Evolutionary conservation across 2,797 vertebrate genomes (phyloP).

Genomic region (Cuniculus paca): DNA sequence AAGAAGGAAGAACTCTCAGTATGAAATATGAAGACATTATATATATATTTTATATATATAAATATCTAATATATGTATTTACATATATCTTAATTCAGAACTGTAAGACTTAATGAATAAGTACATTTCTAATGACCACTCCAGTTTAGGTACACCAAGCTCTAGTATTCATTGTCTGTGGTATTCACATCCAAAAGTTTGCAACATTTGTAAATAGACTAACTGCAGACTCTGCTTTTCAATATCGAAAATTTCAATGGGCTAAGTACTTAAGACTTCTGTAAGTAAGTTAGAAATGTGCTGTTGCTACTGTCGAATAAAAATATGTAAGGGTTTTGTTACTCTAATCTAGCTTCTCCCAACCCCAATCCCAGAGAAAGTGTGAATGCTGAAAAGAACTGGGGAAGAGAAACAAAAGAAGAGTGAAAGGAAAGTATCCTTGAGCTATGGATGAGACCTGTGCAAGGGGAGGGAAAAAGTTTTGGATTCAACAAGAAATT

Average conservation of each 20-base stretch:
- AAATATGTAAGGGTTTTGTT: neutral
- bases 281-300: conserved; percentile 49
- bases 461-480: neutral
- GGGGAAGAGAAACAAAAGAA: conserved; percentile 1
- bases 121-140: neutral
- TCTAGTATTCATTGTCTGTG: neutral
- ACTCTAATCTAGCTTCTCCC: neutral
- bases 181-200: conserved; percentile 15
- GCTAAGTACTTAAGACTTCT: neutral
- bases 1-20: neutral
- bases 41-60: too few species aligned
- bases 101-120: conserved; percentile 8
- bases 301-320: neutral
- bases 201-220: neutral
- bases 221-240: neutral
- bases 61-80: too few species aligned
- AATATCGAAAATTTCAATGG: neutral
- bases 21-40: conserved; percentile 11
- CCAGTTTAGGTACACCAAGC: neutral
- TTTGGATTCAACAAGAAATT: conserved; percentile 53
- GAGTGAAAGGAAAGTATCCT: neutral
- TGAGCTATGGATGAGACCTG: neutral
- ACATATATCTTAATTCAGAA: too few species aligned
- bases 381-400: neutral
- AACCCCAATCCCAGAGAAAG: neutral